Conservation (phyloP, 2,113 vertebrate genomes). For the Rynchops niger region DNA sequence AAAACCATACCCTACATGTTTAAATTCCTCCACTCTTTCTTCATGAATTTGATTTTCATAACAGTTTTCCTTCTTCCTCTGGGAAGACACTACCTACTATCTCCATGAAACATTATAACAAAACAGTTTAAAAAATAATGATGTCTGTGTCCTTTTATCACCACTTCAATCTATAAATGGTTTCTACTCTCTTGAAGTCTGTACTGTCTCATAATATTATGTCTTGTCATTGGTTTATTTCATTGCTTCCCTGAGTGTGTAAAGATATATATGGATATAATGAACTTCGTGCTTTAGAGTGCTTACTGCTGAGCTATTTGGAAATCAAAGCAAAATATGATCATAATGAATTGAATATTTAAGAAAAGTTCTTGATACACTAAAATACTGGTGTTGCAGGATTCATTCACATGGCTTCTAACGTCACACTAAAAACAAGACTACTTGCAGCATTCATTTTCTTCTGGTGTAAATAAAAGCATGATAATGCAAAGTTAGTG, state of each 20-base stretch:
- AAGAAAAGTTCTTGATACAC: slow-evolving; percentile 32
- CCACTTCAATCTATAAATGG: slow-evolving; percentile 44
- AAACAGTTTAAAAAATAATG: slow-evolving; percentile 45
- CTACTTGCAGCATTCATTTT: not conserved
- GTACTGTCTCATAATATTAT: slow-evolving; percentile 44
- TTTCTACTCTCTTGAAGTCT: slow-evolving; percentile 45
- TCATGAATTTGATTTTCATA: slow-evolving; percentile 9
- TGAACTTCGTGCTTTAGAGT: not conserved
- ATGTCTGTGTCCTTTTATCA: slow-evolving; percentile 41
- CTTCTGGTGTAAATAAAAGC: not conserved
- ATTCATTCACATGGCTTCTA: not conserved
- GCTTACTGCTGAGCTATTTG: slow-evolving; percentile 40
- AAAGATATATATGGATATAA: slow-evolving; percentile 45
- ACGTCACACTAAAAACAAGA: not conserved
- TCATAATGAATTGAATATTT: slow-evolving; percentile 51
- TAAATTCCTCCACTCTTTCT: slow-evolving; percentile 18
- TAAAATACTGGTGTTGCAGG: not conserved
- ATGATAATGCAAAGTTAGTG: not conserved
- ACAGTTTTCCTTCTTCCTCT: slow-evolving; percentile 27
- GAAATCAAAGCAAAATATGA: slow-evolving; percentile 39
- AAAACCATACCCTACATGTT: not conserved
- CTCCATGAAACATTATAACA: slow-evolving; percentile 28
- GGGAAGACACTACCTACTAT: slow-evolving; percentile 16
- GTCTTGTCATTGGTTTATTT: slow-evolving; percentile 31
- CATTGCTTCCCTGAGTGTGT: slow-evolving; percentile 6